phyloP scores from a whole-genome alignment of 2,113 vertebrate species.

The Xiphophorus hellerii region DNA sequence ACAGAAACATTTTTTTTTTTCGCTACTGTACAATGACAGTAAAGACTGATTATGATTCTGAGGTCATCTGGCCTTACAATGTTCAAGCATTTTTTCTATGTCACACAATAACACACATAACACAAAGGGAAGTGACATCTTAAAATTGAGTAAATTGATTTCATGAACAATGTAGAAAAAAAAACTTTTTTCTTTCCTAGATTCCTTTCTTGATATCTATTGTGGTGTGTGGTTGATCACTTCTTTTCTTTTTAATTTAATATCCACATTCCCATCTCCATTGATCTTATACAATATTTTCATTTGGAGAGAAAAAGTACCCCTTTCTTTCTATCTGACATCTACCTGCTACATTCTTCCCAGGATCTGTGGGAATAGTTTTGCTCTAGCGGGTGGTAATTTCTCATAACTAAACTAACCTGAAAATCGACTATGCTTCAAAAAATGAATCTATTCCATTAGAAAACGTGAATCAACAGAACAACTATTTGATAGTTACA shows the following conservation, averaged over 20 bases:
- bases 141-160: neutral
- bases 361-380: neutral
- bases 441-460: neutral
- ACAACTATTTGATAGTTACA: too few relatives aligned
- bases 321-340: neutral
- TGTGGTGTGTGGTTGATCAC: neutral
- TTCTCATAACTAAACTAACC: neutral
- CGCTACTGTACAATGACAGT: too few relatives aligned
- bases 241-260: too few relatives aligned
- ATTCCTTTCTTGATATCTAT: neutral
- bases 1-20: too few relatives aligned
- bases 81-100: neutral
- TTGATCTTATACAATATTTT: too few relatives aligned
- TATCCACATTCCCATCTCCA: too few relatives aligned
- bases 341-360: neutral
- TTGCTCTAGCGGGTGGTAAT: neutral
- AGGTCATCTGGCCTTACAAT: neutral
- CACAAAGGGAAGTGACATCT: neutral
- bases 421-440: neutral
- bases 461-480: neutral
- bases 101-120: conserved; percentile 2
- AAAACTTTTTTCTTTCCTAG: neutral
- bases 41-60: too few relatives aligned
- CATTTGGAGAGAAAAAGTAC: neutral
- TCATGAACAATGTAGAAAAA: neutral